Base-by-base conservation (phyloP, 64 coral and sea anemone species). In the Dendrophyllia cribrosa region DNA sequence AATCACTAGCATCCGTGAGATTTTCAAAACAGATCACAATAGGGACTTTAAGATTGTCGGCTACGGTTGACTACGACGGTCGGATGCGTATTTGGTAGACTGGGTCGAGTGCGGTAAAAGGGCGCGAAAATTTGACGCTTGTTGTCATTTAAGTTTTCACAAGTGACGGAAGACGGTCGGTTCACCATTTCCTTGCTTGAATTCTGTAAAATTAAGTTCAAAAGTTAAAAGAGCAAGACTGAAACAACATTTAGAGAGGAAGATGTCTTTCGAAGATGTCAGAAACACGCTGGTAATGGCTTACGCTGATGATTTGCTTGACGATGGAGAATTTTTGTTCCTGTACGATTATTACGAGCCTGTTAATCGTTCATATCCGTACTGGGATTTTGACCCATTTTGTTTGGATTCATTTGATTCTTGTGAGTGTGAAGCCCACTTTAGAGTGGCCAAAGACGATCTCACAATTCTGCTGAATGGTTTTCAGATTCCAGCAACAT, bases 331-430 rank as follows among this genome's bases (percentile, higher is more conserved):
- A 47, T 66, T 77, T 55, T 51, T 69, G 72, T 7, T 89, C 53
- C 19, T 77, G 22, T 76, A 63, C 16, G 71, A 89, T 48, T n/a
- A n/a, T n/a, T 89, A 59, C 67, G 21, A 72, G 6, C 67, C 72
- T 3, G 47, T 77, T 7, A 89, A 89, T 69, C 87, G 46, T 50
- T 79, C 23, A 1, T 89, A 49, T 78, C 75, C 52, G 8, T 79
- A 65, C 56, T 68, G 70, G 70, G 52, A 78, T 61, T 88, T 73
- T 70, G 86, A 88, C 12, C 68, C 67, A 53, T 88, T 88, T 74
- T 59, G 64, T 64, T 59, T 88, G 12, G 86, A 88, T 16, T 20
- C 7, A 7, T 73, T 74, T 2, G 86, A 88, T 26, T 70, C 86
- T 44, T 21, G 16, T 0, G 86, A 88, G 70, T 88, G 86, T 45